Base-by-base conservation (phyloP, 2,113 vertebrate species). In the Onychostoma macrolepis region DNA sequence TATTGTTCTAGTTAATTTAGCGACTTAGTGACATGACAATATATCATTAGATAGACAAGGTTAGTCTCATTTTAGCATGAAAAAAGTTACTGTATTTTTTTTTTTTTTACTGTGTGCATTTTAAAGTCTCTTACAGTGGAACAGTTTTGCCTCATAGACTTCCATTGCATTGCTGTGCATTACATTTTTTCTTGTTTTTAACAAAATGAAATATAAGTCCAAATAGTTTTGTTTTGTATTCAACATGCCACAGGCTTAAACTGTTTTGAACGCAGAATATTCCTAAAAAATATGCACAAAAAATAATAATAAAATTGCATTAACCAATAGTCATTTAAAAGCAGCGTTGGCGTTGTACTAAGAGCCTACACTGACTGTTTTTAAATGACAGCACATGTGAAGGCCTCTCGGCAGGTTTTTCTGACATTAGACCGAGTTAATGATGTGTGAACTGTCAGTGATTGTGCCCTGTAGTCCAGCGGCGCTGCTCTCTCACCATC, bases 391-490 rank as follows among this genome's bases (percentile, higher is more conserved):
- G 72, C 65, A 71, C 24, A 38, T 83, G 24, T 61, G 28, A 78
- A 83, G 28, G 3, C 76, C 58, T 89, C 50, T 84, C 85, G n/a
- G 33, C 74, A 43, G 30, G 74, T 45, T 41, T 75, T 56, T 71
- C 65, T 74, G 74, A 84, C 38, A 81, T 84, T 84, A 84, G 75
- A 24, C 80, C 24, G 79, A 84, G 67, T 84, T 84, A 89, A 89
- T 84, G 81, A 89, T 87, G 85, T 84, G 81, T 89, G 86, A 86
- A 86, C 38, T 65, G 48, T 58, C 85, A 53, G 36, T 84, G 48
- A 53, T 87, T 85, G 82, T 85, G 69, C 56, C 36, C 71, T 65
- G 19, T 43, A 48, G 85, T 82, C 74, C 65, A 58, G 19, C 30
- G 6, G 41, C 13, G 28, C 81, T 43, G 65, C 69, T 74, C 38